These are phyloP conservation scores for Drosophila dunni DNA, from an alignment of 1,140 invertebrate genomes.

Conservation along the genomic window DNA sequence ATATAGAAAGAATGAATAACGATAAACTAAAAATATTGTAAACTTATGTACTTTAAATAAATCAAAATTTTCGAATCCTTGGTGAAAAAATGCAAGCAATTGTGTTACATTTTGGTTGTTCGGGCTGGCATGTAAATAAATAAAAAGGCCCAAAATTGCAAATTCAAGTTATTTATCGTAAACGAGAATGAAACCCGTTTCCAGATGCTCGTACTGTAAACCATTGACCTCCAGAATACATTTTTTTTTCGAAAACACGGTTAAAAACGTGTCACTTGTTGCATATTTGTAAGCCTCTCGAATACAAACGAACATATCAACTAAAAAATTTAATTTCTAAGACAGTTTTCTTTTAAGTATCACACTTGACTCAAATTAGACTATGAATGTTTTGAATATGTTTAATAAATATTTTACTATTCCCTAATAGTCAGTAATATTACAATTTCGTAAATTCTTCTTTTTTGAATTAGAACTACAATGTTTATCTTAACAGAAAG, in stretches of 20 bases:
- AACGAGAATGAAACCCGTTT: conserved; percentile 70
- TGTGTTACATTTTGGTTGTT: conserved; percentile 30
- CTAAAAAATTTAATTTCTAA: no score
- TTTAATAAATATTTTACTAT: neutral
- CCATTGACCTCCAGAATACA: conserved; percentile 64
- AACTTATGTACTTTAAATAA: neutral
- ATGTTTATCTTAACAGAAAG: conserved; percentile 25
- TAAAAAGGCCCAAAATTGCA: conserved; percentile 37
- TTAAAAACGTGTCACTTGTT: conserved; percentile 49
- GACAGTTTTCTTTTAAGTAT: no score
- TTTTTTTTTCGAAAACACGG: conserved; percentile 43
- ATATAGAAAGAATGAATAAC: no score
- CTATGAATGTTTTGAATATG: neutral
- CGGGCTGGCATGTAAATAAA: conserved; percentile 10
- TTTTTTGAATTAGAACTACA: conserved; percentile 7
- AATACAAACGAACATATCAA: conserved; percentile 28
- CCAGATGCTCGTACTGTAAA: conserved; percentile 26
- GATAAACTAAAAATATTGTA: neutral
- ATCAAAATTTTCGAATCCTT: neutral
- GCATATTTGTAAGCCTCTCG: conserved; percentile 41
- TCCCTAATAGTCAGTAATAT: neutral
- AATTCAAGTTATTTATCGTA: conserved; percentile 56
- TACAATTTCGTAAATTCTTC: neutral
- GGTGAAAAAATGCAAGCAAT: conserved; percentile 23
- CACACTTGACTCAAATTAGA: neutral